Evolutionary conservation across 1,140 invertebrate species (phyloP), one percentile per base, ranked within the genome.

Genomic region (Babylonia areolata): DNA sequence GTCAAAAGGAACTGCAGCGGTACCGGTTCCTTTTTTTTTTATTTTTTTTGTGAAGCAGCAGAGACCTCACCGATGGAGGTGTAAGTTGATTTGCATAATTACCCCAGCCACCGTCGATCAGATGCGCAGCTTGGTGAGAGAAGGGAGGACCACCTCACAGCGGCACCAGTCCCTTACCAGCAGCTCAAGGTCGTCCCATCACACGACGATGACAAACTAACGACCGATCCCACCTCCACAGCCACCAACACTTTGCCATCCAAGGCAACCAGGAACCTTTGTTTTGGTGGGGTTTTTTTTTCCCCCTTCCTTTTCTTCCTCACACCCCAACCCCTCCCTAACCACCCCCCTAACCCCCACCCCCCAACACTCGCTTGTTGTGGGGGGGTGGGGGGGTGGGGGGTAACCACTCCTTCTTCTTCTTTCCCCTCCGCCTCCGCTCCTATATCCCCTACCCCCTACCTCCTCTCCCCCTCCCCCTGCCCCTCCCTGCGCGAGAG

Each of bases 121-220:
- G 58, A 64, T 23, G 12, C 58, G 28, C 58, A 28, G n/a, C n/a
- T n/a, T n/a, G n/a, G n/a, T n/a, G n/a, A n/a, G 58, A 64, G 58
- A 5, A 64, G 28, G 58, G 58, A 64, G 58, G 28, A 64, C 58
- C 15, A 64, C 58, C 58, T 23, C 28, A 23, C 12, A 64, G 58
- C 28, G 28, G 58, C 58, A 12, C 6, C 17, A 64, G 58, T 23
- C 46, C 58, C 58, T 23, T 23, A 64, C 58, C 58, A 64, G 58
- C 58, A 64, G 58, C 58, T 64, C 58, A 64, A 64, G 58, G 58
- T 64, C 58, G 58, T 64, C 58, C 17, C 58, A 64, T 64, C 58
- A 12, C 58, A 64, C 58, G 5, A 64, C 28, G 58, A 64, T 23
- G 28, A 23, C 58, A 12, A 64, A 64, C 46, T 64, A 64, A 28